Percentiles rank a stretch among this genome's conserved stretches.
These are phyloP conservation scores for Morinoia aosen DNA, from an alignment of 2,888 invertebrate species.

Conservation along the genomic window DNA sequence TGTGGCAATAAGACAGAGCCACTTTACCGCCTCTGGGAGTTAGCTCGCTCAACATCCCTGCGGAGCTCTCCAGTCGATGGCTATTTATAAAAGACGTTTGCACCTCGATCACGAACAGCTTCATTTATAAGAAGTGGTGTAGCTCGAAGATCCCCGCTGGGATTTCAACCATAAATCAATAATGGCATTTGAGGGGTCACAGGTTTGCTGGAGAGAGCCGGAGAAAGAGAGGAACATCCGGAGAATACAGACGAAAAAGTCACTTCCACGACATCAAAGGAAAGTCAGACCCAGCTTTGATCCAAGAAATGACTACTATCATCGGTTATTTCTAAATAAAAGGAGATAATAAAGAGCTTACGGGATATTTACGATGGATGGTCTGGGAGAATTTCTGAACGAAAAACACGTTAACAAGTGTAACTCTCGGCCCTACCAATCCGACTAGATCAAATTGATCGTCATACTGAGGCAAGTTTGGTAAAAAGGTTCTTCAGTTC, in stretches of 20 bases:
- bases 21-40: not conserved
- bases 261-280: not conserved
- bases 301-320: not conserved
- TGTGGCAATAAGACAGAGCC: not conserved
- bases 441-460: not conserved
- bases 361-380: not conserved
- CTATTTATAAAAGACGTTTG: slow-evolving; percentile 42
- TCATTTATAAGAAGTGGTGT: slow-evolving; percentile 43
- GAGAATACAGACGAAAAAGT: not conserved
- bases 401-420: not conserved
- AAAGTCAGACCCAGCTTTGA: not conserved
- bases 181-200: slow-evolving; percentile 44
- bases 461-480: not conserved
- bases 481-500: not conserved
- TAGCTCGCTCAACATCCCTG: not conserved
- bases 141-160: slow-evolving; percentile 22
- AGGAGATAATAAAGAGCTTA: not conserved
- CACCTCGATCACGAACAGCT: slow-evolving; percentile 46
- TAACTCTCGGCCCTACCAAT: not conserved
- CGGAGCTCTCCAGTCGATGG: not conserved
- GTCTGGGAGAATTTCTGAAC: not conserved
- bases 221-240: not conserved
- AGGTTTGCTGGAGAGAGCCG: not conserved
- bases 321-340: not conserved
- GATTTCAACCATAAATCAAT: slow-evolving; percentile 48